A percentile compares a stretch with the other conserved stretches of the same genome.
Evolutionary conservation across 1,140 invertebrate genomes (phyloP).

Genomic region (Drosophila aff.): DNA sequence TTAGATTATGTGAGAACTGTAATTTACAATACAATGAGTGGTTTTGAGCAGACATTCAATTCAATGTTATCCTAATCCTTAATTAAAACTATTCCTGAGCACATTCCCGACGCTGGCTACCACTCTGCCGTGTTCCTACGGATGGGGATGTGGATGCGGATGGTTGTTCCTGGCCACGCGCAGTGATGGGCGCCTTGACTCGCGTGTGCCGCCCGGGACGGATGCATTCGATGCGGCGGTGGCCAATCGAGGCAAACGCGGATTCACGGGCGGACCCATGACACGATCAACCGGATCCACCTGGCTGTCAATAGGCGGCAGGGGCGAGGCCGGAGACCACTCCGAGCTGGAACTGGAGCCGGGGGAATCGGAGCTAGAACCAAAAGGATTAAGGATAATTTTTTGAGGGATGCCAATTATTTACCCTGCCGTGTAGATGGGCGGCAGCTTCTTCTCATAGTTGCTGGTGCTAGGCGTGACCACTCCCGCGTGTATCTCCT

Average conservation of each 20-base stretch:
- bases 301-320: constrained; percentile 74
- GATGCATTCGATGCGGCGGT: constrained; percentile 27
- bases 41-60: constrained; percentile 38
- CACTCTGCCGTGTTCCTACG: constrained; percentile 16
- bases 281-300: constrained; percentile 67
- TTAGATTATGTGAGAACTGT: not conserved
- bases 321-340: constrained; percentile 82
- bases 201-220: constrained; percentile 7
- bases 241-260: constrained; percentile 73
- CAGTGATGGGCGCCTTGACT: constrained; percentile 54
- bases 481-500: constrained; percentile 91
- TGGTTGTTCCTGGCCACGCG: constrained; percentile 60
- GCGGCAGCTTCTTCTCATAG: constrained; percentile 83
- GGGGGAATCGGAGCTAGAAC: constrained; percentile 77
- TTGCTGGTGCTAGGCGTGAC: constrained; percentile 69
- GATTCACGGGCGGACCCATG: constrained; percentile 81
- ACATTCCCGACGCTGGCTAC: constrained; percentile 12
- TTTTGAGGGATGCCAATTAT: not conserved
- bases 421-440: constrained; percentile 84
- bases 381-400: not conserved
- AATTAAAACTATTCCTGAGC: constrained; percentile 71
- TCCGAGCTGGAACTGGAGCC: constrained; percentile 84
- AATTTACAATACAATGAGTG: constrained; percentile 27
- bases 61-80: constrained; percentile 33
- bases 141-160: constrained; percentile 47